These are phyloP conservation scores for Hyperoplus lanceolatus DNA, from an alignment of 2,797 vertebrate genomes.

Conservation along the genomic window DNA sequence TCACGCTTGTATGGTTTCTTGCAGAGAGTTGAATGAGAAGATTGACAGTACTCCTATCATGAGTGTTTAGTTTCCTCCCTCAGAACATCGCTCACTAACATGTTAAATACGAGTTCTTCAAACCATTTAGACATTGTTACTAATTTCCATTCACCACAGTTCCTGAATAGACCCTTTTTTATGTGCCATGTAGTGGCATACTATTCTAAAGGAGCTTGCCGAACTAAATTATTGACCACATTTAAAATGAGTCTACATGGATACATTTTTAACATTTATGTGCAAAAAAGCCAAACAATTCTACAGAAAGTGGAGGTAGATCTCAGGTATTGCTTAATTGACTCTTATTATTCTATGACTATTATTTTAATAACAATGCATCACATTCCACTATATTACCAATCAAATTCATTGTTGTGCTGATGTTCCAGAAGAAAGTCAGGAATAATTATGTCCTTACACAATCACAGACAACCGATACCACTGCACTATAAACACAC, in stretches of 20 bases:
- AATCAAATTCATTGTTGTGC: background rate
- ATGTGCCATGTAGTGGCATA: background rate
- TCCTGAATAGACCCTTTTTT: background rate
- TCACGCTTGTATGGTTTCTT: too few species aligned
- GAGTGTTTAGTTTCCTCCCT: too few species aligned
- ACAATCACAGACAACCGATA: background rate
- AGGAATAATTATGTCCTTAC: background rate
- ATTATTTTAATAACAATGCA: background rate
- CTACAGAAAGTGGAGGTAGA: background rate
- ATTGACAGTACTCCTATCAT: too few species aligned
- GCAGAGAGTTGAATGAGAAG: too few species aligned
- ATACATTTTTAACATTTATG: background rate
- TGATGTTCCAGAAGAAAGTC: constrained; percentile 3
- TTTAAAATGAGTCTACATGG: background rate
- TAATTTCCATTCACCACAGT: too few species aligned
- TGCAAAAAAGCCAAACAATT: background rate
- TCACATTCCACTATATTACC: constrained; percentile 4
- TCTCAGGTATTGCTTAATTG: background rate
- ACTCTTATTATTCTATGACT: background rate
- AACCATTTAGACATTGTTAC: too few species aligned
- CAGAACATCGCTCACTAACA: too few species aligned
- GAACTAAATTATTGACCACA: background rate
- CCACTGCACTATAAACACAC: constrained; percentile 3
- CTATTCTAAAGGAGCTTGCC: too few species aligned
- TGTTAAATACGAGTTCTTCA: too few species aligned